Evolutionary conservation across 2,113 vertebrate species (phyloP).

Genomic region (Eubucco bourcierii): DNA sequence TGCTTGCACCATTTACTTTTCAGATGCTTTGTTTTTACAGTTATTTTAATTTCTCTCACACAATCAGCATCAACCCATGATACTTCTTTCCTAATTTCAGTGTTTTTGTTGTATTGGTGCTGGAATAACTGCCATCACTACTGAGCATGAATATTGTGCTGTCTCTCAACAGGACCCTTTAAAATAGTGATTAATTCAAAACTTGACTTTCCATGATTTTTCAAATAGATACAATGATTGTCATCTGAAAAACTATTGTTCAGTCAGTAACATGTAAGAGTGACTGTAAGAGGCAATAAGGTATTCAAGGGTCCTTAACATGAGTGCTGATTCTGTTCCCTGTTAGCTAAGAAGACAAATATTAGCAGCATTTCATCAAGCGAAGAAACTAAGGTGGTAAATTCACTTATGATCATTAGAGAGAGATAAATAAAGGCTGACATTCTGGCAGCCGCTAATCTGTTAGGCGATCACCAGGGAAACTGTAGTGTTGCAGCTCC

Average conservation of each 20-base stretch:
- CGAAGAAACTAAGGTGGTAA: background rate
- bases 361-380: background rate
- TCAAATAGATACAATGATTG: background rate
- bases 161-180: background rate
- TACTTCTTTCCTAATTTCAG: background rate
- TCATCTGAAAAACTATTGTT: background rate
- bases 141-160: background rate
- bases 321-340: background rate
- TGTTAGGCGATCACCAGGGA: background rate
- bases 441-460: background rate
- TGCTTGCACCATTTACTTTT: background rate
- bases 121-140: background rate
- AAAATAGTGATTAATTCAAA: background rate
- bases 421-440: background rate
- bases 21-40: background rate
- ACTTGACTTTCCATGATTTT: background rate
- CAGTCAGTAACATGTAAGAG: background rate
- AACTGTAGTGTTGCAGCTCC: background rate
- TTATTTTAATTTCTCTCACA: background rate
- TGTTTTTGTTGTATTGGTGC: background rate
- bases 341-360: background rate
- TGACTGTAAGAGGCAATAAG: background rate
- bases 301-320: background rate
- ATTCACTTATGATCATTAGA: background rate
- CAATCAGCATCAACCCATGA: background rate